Evolutionary conservation across 2,888 invertebrate genomes (phyloP).

Genomic region (Cantharis lateralis): DNA sequence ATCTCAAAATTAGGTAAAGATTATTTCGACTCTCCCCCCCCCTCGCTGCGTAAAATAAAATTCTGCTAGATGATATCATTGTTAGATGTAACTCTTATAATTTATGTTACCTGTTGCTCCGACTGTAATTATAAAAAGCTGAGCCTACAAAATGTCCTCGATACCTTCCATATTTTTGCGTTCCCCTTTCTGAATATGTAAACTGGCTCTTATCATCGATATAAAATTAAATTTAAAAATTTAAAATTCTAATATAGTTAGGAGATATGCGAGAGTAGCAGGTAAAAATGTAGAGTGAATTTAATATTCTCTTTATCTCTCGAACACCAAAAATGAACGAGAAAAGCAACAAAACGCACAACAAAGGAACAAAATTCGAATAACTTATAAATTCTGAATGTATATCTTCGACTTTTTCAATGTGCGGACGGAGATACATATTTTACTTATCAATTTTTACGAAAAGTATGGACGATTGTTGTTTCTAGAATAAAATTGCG

Average conservation of each 20-base stretch:
- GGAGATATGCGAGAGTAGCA: background rate
- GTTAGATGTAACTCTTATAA: background rate
- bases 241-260: background rate
- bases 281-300: background rate
- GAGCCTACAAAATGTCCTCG: background rate
- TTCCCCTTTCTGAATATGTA: background rate
- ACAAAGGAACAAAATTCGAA: background rate
- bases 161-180: background rate
- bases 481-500: background rate
- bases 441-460: background rate
- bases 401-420: background rate
- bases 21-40: background rate
- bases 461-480: background rate
- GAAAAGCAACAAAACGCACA: background rate
- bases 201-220: background rate
- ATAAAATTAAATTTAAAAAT: background rate
- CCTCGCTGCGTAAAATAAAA: background rate
- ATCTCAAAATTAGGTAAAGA: background rate
- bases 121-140: background rate
- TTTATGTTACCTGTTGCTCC: background rate
- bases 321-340: background rate
- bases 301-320: background rate
- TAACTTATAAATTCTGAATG: background rate
- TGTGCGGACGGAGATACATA: background rate
- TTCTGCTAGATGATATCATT: background rate